phyloP scores from a whole-genome alignment of 2,888 invertebrate genomes.

The Trachelus stipa region DNA sequence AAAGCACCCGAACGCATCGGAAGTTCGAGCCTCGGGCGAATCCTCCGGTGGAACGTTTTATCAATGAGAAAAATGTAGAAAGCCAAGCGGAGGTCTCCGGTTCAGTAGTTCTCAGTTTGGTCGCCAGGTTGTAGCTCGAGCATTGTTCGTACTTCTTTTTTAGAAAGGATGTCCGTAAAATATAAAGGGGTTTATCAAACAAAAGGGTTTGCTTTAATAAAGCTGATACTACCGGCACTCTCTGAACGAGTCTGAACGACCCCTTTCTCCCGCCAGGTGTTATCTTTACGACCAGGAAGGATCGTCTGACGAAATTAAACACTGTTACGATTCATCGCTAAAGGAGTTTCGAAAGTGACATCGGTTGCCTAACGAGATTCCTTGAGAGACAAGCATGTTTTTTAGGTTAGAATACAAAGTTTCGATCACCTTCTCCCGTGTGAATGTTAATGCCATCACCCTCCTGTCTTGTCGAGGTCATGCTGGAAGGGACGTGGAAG shows the following conservation, averaged over 20 bases:
- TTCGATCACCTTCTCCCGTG: background rate
- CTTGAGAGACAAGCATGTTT: background rate
- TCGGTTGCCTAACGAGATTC: background rate
- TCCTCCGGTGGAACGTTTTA: background rate
- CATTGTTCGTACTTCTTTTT: background rate
- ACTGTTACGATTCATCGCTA: background rate
- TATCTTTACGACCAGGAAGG: background rate
- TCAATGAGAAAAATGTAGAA: background rate
- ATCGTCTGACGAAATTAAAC: background rate
- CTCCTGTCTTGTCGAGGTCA: background rate
- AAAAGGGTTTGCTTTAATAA: constrained; percentile 28
- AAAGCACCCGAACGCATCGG: background rate
- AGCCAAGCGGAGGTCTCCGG: background rate
- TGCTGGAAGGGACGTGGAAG: background rate
- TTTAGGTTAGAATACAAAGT: background rate
- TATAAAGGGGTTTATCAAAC: constrained; percentile 31
- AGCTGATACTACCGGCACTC: background rate
- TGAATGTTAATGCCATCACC: background rate
- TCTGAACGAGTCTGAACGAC: background rate
- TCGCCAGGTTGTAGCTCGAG: background rate
- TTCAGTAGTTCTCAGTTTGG: background rate
- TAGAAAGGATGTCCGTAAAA: constrained; percentile 20
- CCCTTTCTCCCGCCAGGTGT: background rate
- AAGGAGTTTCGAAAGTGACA: background rate
- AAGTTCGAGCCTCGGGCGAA: background rate